Percentiles rank a stretch among this genome's conserved stretches.
phyloP scores from a whole-genome alignment of 2,888 invertebrate species.

The Apotomis turbidana region DNA sequence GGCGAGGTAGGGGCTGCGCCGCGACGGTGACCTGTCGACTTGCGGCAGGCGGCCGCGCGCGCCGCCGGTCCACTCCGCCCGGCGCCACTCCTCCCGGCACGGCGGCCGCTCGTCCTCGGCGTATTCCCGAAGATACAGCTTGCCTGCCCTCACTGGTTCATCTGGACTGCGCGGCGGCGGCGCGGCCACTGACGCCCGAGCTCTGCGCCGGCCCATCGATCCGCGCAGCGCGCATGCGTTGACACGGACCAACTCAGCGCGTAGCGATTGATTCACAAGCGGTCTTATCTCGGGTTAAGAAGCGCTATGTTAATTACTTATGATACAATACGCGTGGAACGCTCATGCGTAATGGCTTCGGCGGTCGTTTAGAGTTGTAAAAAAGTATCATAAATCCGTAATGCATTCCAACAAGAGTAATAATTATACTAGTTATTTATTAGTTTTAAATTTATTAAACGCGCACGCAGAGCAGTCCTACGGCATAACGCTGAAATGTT shows the following conservation, averaged over 20 bases:
- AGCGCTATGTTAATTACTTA: slow-evolving; percentile 22
- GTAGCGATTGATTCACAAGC: slow-evolving; percentile 33
- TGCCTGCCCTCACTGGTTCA: slow-evolving; percentile 79
- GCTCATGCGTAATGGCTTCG: slow-evolving; percentile 12
- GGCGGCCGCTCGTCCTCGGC: slow-evolving; percentile 82
- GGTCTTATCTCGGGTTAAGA: slow-evolving; percentile 22
- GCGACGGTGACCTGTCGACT: slow-evolving; percentile 94
- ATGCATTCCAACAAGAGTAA: no score
- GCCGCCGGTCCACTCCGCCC: slow-evolving; percentile 73
- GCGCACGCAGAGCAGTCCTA: no score
- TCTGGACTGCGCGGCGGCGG: slow-evolving; percentile 75
- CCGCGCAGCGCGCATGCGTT: slow-evolving; percentile 64
- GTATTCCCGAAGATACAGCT: slow-evolving; percentile 84
- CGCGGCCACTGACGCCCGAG: slow-evolving; percentile 77
- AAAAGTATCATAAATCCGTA: neutral
- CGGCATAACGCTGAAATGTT: no score
- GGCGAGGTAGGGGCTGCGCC: slow-evolving; percentile 91
- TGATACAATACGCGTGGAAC: slow-evolving; percentile 27
- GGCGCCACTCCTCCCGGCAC: slow-evolving; percentile 81
- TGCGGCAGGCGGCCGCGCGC: slow-evolving; percentile 90
- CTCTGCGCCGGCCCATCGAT: slow-evolving; percentile 69
- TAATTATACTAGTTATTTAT: no score
- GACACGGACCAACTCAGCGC: slow-evolving; percentile 44
- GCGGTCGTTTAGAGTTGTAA: slow-evolving; percentile 8
- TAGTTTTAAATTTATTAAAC: no score